phyloP scores from a whole-genome alignment of 92 coral and sea anemone genomes.

The Epizoanthus ramosus region DNA sequence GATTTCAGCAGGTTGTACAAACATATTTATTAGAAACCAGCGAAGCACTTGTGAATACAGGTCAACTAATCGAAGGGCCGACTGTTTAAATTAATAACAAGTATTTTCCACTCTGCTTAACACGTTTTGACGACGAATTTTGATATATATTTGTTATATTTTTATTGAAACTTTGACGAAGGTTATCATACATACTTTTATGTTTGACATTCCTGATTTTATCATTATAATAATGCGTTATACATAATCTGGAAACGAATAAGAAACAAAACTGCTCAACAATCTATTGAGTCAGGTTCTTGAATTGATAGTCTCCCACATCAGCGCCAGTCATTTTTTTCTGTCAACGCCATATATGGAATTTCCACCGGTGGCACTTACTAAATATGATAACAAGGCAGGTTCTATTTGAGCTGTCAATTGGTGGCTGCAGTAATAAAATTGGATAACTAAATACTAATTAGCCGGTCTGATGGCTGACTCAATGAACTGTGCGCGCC shows the following conservation, averaged over 20 bases:
- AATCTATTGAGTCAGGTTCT: no score
- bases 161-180: not conserved
- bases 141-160: not conserved
- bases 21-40: constrained; percentile 16
- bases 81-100: constrained; percentile 32
- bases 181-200: not conserved
- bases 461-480: constrained; percentile 13
- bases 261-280: no score
- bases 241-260: no score
- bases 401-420: constrained; percentile 17
- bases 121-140: not conserved
- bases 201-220: not conserved
- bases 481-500: constrained; percentile 27
- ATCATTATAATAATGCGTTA: no score
- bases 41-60: constrained; percentile 31
- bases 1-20: constrained; percentile 25
- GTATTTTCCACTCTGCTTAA: constrained; percentile 27
- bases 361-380: constrained; percentile 1
- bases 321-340: not conserved
- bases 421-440: constrained; percentile 35
- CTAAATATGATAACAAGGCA: constrained; percentile 15
- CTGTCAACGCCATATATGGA: not conserved
- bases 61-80: constrained; percentile 20
- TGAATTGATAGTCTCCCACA: not conserved
- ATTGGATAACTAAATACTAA: constrained; percentile 31